Evolutionary conservation across 2,113 vertebrate species (phyloP), one percentile per base, ranked within the genome.

Genomic region (Ptilonorhynchus violaceus): DNA sequence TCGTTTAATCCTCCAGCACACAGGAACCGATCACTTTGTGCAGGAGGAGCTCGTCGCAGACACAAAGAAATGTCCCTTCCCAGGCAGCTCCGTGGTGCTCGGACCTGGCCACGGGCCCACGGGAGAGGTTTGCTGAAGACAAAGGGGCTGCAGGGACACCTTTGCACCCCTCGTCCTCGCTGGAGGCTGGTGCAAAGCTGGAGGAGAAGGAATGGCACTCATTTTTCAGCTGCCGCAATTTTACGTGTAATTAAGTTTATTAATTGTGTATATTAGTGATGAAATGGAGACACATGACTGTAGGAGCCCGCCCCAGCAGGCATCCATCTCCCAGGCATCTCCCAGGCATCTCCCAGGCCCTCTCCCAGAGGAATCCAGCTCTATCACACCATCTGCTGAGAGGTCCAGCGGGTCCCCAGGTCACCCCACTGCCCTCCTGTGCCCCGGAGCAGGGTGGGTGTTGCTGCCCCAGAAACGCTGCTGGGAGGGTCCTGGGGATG

Each of bases 191-290:
- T 50, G 70, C 9, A 3, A 13, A 80, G 72, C 64, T 37, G 73
- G 44, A 70, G 21, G 47, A 76, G 80, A 73, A 89, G 89, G 92
- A 80, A 58, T 53, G 15, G 23, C 1, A 0, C 73, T 85, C 96
- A 92, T 97, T 96, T 96, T 89, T 97, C 97, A 97, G 55, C 76
- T 67, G 92, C 94, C 0, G 73, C 79, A 92, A 97, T 98, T 98
- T 98, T 97, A 97, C 55, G 27, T 97, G 96, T 82, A 97, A 98
- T 98, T 98, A 98, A 96, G 97, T 95, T 97, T 97, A 98, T 98
- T 98, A 97, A 98, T 98, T 92, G 94, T 68, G 81, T 92, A 25
- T 93, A 97, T 96, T 93, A 96, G 95, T 85, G 97, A 88, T 87
- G 92, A 89, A 97, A 98, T 97, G 96, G 95, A 98, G 97, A 97